phyloP scores from a whole-genome alignment of 2,888 invertebrate genomes.

The Pelosia muscerda region DNA sequence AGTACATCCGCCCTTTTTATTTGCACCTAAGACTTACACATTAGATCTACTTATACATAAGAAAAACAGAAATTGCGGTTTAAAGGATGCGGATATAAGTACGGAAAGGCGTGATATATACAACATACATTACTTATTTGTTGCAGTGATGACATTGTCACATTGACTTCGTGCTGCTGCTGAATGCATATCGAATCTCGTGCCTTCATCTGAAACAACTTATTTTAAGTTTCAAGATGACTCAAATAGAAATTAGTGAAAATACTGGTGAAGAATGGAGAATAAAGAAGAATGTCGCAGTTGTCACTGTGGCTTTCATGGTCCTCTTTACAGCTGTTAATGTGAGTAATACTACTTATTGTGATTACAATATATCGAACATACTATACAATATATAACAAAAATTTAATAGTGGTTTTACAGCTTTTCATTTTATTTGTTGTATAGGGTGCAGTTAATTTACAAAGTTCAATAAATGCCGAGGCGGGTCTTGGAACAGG shows the following conservation, averaged over 20 bases:
- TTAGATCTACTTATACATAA: neutral
- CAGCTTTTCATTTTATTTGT: neutral
- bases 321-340: neutral
- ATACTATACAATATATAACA: too few relatives aligned
- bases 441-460: neutral
- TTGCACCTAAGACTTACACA: neutral
- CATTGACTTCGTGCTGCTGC: neutral
- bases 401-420: neutral
- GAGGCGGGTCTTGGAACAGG: neutral
- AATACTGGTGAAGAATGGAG: neutral
- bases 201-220: neutral
- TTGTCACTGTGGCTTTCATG: constrained; percentile 7
- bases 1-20: neutral
- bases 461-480: constrained; percentile 8
- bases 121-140: neutral
- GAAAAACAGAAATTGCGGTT: constrained; percentile 4
- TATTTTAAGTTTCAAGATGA: neutral
- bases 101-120: neutral
- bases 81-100: neutral
- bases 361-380: neutral
- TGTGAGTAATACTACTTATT: neutral
- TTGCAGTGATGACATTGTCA: neutral
- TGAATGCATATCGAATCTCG: neutral
- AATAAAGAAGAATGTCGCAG: constrained; percentile 5
- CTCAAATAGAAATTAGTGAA: neutral